Evolutionary conservation across 2,113 vertebrate species (phyloP).

Genomic region (Mirounga angustirostris): DNA sequence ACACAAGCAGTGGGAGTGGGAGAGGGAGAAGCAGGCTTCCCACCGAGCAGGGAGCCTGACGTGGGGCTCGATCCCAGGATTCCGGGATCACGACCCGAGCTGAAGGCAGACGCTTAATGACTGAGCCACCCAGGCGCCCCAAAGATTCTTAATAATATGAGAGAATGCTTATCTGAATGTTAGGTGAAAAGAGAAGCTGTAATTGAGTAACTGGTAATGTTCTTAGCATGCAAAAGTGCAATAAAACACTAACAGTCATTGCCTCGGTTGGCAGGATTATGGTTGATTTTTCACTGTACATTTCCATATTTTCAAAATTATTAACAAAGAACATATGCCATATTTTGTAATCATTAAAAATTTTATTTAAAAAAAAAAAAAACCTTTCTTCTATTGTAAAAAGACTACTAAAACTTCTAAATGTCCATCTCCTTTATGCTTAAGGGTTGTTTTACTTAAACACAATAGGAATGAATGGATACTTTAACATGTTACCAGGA

Average conservation of each 20-base stretch:
- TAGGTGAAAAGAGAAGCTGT: background rate
- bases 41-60: too few relatives aligned
- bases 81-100: too few relatives aligned
- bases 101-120: too few relatives aligned
- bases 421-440: background rate
- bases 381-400: background rate
- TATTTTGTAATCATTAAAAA: constrained; percentile 16
- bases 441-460: background rate
- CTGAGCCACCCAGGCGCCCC: background rate
- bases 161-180: background rate
- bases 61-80: too few relatives aligned
- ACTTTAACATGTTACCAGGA: background rate
- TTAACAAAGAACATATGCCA: background rate
- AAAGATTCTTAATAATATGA: background rate
- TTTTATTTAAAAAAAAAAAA: background rate
- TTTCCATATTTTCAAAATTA: constrained; percentile 28
- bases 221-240: background rate
- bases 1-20: too few relatives aligned
- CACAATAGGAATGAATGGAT: background rate
- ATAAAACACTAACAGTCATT: background rate
- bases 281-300: background rate
- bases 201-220: background rate
- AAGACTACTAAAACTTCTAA: background rate
- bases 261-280: background rate
- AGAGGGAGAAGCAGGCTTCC: too few relatives aligned